Evolutionary conservation across 2,113 vertebrate genomes (phyloP).

Genomic region (Phalacrocorax aristotelis): DNA sequence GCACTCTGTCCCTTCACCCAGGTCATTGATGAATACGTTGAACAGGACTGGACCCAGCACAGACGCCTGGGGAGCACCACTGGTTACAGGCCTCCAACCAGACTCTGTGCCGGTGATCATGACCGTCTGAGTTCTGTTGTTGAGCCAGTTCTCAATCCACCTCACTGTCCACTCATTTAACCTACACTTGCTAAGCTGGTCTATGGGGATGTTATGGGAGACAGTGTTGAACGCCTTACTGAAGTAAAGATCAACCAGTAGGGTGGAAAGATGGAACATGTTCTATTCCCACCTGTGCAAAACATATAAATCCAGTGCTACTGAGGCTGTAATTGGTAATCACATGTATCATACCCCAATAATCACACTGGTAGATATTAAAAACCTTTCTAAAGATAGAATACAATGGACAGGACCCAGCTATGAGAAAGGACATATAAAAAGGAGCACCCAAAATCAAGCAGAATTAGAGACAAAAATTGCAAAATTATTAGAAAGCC

Average conservation of each 20-base stretch:
- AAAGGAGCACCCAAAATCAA: background rate
- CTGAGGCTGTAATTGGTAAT: background rate
- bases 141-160: too few species aligned
- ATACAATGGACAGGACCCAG: background rate
- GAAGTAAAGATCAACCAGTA: background rate
- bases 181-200: too few species aligned
- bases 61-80: too few species aligned
- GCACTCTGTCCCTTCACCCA: too few species aligned
- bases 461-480: background rate
- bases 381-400: background rate
- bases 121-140: too few species aligned
- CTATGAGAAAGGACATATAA: background rate
- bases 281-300: background rate
- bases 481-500: background rate
- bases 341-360: background rate
- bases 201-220: too few species aligned
- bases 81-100: too few species aligned
- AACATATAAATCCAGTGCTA: background rate
- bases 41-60: too few species aligned
- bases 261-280: background rate
- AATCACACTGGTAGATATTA: background rate
- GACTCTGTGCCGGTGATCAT: too few species aligned
- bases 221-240: too few species aligned
- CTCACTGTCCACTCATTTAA: too few species aligned
- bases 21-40: too few species aligned